phyloP scores from a whole-genome alignment of 2,113 vertebrate genomes.

The Centropus bengalensis region DNA sequence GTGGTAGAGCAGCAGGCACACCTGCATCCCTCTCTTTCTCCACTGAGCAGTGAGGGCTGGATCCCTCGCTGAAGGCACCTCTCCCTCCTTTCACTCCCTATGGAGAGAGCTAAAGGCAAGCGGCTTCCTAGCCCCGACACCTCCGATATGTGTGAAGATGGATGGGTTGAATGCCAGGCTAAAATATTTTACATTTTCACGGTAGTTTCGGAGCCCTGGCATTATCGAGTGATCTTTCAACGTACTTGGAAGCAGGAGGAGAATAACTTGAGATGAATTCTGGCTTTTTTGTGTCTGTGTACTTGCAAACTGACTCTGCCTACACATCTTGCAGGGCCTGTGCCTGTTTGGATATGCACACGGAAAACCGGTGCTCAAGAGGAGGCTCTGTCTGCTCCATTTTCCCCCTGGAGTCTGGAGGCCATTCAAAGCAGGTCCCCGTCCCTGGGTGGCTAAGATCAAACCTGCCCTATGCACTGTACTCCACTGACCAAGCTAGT shows the following conservation, averaged over 20 bases:
- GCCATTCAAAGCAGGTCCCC: neutral
- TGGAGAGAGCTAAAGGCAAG: constrained; percentile 27
- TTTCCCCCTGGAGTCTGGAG: neutral
- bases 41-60: neutral
- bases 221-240: constrained; percentile 27
- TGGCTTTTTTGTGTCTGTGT: constrained; percentile 36
- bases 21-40: neutral
- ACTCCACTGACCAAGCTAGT: neutral
- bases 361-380: rapidly evolving
- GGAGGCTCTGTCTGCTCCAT: neutral
- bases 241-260: constrained; percentile 47
- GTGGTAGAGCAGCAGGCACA: neutral
- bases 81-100: neutral
- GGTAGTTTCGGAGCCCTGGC: constrained; percentile 49
- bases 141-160: constrained; percentile 56
- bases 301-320: constrained; percentile 56
- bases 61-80: neutral
- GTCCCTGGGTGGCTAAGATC: neutral
- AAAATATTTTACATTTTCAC: constrained; percentile 61
- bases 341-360: neutral
- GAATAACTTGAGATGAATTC: constrained; percentile 31
- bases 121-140: constrained; percentile 44
- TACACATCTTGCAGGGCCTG: constrained; percentile 20
- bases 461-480: neutral
- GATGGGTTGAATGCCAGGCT: constrained; percentile 40